Conservation (phyloP, 1,140 invertebrate species). For the Cyphomyrmex costatus region DNA sequence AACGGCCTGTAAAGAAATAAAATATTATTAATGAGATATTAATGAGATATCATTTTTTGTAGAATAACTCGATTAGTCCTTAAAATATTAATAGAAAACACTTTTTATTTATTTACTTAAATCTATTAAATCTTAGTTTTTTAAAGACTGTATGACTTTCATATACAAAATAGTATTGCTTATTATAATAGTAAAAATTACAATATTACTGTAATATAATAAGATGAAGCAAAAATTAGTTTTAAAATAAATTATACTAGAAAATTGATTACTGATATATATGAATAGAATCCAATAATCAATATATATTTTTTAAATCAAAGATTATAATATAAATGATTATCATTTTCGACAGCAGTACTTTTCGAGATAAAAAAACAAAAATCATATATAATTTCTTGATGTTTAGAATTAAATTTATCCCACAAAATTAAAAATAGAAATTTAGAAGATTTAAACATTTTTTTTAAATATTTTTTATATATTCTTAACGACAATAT, state of each 20-base stretch:
- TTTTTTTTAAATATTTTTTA: background rate
- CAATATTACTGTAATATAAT: background rate
- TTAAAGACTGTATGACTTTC: background rate
- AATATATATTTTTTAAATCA: background rate
- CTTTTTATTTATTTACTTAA: background rate
- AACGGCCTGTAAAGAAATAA: slow-evolving; percentile 83
- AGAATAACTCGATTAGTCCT: background rate
- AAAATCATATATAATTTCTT: background rate
- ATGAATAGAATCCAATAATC: background rate
- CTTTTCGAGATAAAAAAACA: background rate
- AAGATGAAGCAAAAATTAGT: background rate
- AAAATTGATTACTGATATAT: background rate
- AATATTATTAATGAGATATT: background rate
- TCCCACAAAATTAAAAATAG: background rate
- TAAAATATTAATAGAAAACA: too few relatives aligned
- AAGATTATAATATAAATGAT: background rate
- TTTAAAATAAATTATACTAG: background rate
- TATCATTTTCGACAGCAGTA: background rate
- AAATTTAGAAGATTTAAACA: background rate
- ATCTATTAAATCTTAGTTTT: background rate
- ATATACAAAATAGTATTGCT: background rate
- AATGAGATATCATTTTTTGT: background rate
- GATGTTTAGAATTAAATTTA: background rate
- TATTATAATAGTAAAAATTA: background rate
- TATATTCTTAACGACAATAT: background rate